Percentiles rank a stretch among this genome's conserved stretches.
These are phyloP conservation scores for Plecotus auritus DNA, from an alignment of 2,113 vertebrate genomes.

Conservation along the genomic window DNA sequence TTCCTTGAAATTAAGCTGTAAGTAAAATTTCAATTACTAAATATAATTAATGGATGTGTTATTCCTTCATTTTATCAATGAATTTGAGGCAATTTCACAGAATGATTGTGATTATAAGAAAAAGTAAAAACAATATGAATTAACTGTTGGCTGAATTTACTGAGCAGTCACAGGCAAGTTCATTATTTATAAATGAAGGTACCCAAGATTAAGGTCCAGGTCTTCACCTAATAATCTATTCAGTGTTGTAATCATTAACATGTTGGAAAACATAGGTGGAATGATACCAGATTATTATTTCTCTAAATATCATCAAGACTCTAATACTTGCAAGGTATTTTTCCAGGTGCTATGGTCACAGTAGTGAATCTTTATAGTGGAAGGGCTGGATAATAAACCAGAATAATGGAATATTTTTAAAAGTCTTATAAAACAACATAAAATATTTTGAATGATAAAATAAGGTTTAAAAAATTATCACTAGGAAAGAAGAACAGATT, in stretches of 20 bases:
- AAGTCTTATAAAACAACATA: background rate
- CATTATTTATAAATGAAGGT: background rate
- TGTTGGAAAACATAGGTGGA: background rate
- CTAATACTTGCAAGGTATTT: background rate
- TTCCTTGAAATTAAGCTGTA: background rate
- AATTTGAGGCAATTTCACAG: background rate
- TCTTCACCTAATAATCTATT: background rate
- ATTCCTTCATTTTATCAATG: background rate
- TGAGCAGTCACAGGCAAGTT: background rate
- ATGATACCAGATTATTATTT: background rate
- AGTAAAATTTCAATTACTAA: background rate
- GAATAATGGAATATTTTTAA: background rate
- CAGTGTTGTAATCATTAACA: background rate
- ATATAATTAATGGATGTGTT: background rate
- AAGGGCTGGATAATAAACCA: background rate
- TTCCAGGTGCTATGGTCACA: background rate
- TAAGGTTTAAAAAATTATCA: background rate
- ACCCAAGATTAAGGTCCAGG: background rate
- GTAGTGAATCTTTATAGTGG: background rate
- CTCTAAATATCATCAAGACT: background rate
- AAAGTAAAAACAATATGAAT: background rate
- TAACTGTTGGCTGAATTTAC: background rate
- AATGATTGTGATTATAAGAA: no score
- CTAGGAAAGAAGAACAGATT: background rate
- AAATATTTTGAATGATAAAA: background rate